Base-by-base conservation (phyloP, 2,888 invertebrate species). In the Drosophila falleni region DNA sequence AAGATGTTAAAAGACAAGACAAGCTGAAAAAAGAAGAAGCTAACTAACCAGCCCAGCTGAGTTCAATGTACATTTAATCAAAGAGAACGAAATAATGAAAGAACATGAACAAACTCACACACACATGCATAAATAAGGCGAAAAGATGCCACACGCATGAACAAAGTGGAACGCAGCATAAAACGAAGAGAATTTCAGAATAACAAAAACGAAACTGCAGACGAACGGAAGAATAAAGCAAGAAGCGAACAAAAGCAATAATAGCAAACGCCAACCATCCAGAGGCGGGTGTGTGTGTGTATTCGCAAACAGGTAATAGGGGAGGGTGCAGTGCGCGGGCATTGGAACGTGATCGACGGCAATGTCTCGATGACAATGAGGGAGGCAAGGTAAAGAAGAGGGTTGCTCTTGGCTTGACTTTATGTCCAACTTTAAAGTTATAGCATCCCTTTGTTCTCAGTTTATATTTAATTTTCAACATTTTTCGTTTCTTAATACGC, bases 61-160 rank as follows among this genome's bases (percentile, higher is more conserved):
- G 76, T 80, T 89, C 89, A 89, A 87, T 87, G 89, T 81, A 89
- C 89, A 89, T 76, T 87, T 80, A 87, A 87, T 87, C 81, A 87
- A 83, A 79, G 78, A 74, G 78, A 86, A 77, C 55, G 63, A 59
- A 31, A 66, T 74, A 77, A 72, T 78, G 72, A 79, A 78, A 84
- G 75, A 89, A 81, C 69, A 67, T 62, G 74, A 74, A 81, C 68
- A 83, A 78, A 78, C 75, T 68, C 55, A 51, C 54, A 31, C 29
- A 37, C 54, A 46, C 46, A 15, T 37, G 35, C 46, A 37, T 26
- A 67, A 51, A 19, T 15, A 39, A 10, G 41, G 70, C 62, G 55
- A 61, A 78, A 79, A 78, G 76, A 71, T 78, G 74, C 56, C 62
- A 63, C 73, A 76, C 76, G 76, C 53, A 70, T 49, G 53, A 63